Conservation (phyloP, 64 coral and sea anemone genomes). For the Stichodactyla helianthus region DNA sequence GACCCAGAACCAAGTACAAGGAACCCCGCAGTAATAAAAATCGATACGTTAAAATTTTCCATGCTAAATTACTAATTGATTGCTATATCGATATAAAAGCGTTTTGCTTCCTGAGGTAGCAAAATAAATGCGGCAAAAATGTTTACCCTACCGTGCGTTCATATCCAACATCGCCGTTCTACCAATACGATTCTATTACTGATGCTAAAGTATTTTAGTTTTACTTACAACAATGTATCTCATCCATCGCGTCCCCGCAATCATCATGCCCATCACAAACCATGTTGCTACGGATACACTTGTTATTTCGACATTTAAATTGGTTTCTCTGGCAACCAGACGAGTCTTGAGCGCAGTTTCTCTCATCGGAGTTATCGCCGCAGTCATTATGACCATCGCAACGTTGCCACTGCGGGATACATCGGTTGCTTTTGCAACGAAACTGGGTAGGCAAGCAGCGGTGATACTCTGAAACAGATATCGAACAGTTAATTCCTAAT, state of each 20-base stretch:
- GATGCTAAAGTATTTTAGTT: neutral
- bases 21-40: neutral
- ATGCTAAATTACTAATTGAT: too few species aligned
- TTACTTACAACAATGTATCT: neutral
- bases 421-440: slow-evolving; percentile 43
- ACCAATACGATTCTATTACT: too few species aligned
- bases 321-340: slow-evolving; percentile 49
- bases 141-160: too few species aligned
- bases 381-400: slow-evolving; percentile 68
- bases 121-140: too few species aligned
- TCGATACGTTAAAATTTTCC: too few species aligned
- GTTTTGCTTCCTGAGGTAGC: too few species aligned
- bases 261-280: slow-evolving; percentile 75
- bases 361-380: slow-evolving; percentile 62
- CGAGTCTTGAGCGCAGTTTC: neutral
- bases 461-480: slow-evolving; percentile 5
- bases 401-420: slow-evolving; percentile 64
- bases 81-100: too few species aligned
- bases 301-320: slow-evolving; percentile 75
- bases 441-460: slow-evolving; percentile 46
- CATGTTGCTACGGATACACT: slow-evolving; percentile 57
- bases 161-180: neutral
- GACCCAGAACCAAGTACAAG: neutral
- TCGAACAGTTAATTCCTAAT: too few species aligned
- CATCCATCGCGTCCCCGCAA: slow-evolving; percentile 69